Base-by-base conservation (phyloP, 1,140 invertebrate species). In the Zophobas morio region DNA sequence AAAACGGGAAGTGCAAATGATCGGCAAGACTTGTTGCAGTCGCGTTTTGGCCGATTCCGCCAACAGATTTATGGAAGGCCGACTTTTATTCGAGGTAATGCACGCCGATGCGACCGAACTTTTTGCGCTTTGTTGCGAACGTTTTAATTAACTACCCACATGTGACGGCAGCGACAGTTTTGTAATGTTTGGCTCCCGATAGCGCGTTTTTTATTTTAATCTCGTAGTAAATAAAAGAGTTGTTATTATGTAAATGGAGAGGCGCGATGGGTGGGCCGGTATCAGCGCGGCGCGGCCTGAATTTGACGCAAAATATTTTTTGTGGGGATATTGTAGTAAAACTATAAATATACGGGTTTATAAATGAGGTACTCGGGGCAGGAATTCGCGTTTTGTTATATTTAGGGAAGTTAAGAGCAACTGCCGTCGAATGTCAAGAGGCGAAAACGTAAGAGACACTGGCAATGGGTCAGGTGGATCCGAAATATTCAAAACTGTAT, bases 1-100 rank as follows among this genome's bases (percentile, higher is more conserved):
- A 63, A 63, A 63, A 66, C 60, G 60, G 60, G 60, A 66, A 66
- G 60, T 66, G 60, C 60, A 66, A 66, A 66, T 66, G 37, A 42
- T 42, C 40, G 37, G 1, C 39, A 5, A 39, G 37, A 66, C 42
- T 66, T 20, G 20, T 20, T 20, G 20, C 20, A 20, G 20, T 20
- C 20, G 20, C 20, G 20, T 20, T 20, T 20, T 20, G 20, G 20
- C 20, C 20, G 20, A 20, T 20, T 20, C 20, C 20, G 20, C 20
- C 20, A 20, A 20, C 20, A 20, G 20, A 20, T 20, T 20, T 20
- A 20, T 20, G 20, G 20, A 66, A 66, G 60, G 60, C 60, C 20
- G 42, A 8, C 8, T 32, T 63, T 63, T 20, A 20, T 20, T 20
- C 57, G 37, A 6, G 8, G 6, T 6, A 0, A 1, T 63, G 35